A percentile compares a stretch with the other conserved stretches of the same genome.
Evolutionary conservation across 2,797 vertebrate genomes (phyloP).

Genomic region (Sebastes umbrosus): DNA sequence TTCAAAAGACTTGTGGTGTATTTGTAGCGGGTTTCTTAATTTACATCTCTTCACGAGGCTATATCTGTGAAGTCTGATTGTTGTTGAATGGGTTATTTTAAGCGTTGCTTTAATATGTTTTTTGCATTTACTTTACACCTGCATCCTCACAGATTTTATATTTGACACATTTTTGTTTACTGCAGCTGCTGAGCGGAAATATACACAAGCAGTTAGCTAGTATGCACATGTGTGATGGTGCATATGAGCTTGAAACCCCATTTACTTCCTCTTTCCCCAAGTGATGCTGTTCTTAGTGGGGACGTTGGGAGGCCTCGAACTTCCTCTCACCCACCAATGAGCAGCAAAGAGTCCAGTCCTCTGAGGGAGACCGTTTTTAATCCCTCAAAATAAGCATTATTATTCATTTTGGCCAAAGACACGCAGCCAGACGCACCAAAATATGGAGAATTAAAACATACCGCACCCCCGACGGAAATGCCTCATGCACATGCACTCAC

Average conservation of each 20-base stretch:
- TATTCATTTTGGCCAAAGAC: constrained; percentile 21
- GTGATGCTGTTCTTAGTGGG: neutral
- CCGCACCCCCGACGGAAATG: neutral
- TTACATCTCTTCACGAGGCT: neutral
- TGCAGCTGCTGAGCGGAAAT: neutral
- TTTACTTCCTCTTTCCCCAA: neutral
- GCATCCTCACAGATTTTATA: neutral
- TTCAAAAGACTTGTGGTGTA: neutral
- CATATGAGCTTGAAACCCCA: neutral
- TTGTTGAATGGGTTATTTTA: neutral
- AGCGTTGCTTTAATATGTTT: neutral
- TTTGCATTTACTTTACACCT: neutral
- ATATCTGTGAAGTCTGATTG: neutral
- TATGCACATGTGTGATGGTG: neutral
- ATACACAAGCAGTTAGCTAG: neutral
- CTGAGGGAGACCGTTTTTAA: constrained; percentile 10
- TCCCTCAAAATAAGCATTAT: constrained; percentile 36
- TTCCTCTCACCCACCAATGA: neutral
- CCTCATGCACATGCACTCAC: neutral
- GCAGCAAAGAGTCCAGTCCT: neutral
- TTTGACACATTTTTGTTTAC: neutral
- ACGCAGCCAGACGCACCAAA: neutral
- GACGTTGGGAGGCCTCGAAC: neutral
- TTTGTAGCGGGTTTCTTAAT: neutral
- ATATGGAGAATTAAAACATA: constrained; percentile 30